phyloP scores from a whole-genome alignment of 2,113 vertebrate genomes.

The Oncorhynchus nerka region DNA sequence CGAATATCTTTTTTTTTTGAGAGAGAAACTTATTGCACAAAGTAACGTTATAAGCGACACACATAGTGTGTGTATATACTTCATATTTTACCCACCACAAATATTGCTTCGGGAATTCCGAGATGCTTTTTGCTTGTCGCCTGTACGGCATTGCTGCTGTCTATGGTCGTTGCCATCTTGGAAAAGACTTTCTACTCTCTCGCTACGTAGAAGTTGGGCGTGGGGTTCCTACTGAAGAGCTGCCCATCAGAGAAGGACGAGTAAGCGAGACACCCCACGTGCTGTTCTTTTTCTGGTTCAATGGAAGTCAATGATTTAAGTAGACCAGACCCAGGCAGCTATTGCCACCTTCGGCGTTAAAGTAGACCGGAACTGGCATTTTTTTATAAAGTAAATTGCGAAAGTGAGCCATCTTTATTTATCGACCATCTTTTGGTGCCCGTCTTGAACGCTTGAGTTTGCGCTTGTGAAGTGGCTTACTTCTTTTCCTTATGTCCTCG shows the following conservation, averaged over 20 bases:
- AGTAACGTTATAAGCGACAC: background rate
- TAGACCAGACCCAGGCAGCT: no score
- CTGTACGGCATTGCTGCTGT: conserved; percentile 70
- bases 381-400: no score
- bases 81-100: conserved; percentile 80
- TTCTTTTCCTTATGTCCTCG: no score
- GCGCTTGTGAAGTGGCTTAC: no score
- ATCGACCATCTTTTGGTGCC: no score
- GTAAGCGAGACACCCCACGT: no score
- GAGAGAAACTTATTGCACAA: background rate
- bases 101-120: conserved; percentile 90
- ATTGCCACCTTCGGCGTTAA: no score
- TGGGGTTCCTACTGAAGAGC: background rate
- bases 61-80: background rate
- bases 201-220: conserved; percentile 42
- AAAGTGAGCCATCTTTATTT: no score
- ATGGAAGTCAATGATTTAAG: no score
- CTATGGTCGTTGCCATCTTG: conserved; percentile 88
- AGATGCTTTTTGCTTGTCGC: conserved; percentile 82
- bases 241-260: background rate
- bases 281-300: no score
- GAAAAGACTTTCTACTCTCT: conserved; percentile 59
- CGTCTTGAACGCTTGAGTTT: no score
- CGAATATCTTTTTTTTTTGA: background rate
- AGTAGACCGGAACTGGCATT: no score